A percentile compares a stretch with the other conserved stretches of the same genome.
Evolutionary conservation across 2,888 invertebrate species (phyloP).

Genomic region (Spisula solida): DNA sequence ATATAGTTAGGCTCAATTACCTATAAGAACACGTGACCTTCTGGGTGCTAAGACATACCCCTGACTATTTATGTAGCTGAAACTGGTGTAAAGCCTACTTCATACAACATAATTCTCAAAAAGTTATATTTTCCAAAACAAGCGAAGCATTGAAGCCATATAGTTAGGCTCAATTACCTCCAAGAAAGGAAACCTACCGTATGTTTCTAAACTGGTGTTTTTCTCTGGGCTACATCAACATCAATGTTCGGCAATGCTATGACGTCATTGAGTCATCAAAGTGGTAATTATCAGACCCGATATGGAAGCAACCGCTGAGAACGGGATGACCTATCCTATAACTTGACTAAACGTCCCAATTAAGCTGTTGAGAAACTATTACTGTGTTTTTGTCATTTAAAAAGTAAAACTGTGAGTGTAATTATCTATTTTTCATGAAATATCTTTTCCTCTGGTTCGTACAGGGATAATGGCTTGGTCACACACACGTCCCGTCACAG

Average conservation of each 20-base stretch:
- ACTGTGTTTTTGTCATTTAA: background rate
- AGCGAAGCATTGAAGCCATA: background rate
- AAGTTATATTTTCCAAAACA: conserved; percentile 8
- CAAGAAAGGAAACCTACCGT: background rate
- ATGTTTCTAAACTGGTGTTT: conserved; percentile 8
- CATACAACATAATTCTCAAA: no score
- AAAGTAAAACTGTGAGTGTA: background rate
- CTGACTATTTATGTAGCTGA: no score
- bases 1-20: background rate
- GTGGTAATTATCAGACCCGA: conserved; percentile 1
- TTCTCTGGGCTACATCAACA: conserved; percentile 1
- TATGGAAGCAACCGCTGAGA: conserved; percentile 2
- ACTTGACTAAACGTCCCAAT: conserved; percentile 18
- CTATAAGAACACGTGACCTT: no score
- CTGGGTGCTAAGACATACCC: no score
- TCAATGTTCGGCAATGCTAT: conserved; percentile 30
- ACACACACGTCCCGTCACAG: background rate
- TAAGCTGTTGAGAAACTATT: conserved; percentile 7
- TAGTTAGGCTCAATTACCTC: conserved; percentile 4
- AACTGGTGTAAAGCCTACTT: background rate
- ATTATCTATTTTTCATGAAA: background rate
- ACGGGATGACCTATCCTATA: background rate
- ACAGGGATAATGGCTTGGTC: background rate
- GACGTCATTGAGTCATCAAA: conserved; percentile 38
- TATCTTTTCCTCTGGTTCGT: background rate